A percentile compares a stretch with the other conserved stretches of the same genome.
phyloP scores from a whole-genome alignment of 35 echinoderm and acorn worm species.

The Heliocidaris tuberculata region DNA sequence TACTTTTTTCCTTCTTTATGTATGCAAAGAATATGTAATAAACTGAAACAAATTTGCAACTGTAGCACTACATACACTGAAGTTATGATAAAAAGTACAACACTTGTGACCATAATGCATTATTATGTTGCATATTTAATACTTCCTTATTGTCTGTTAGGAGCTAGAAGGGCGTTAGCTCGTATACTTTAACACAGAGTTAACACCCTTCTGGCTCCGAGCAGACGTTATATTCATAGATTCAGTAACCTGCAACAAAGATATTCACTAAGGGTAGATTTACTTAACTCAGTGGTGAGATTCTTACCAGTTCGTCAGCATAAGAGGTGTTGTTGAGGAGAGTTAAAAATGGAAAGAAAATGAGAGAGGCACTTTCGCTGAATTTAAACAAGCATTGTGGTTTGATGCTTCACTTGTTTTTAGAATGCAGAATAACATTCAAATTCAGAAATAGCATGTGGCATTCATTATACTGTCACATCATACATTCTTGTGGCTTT shows the following conservation, averaged over 20 bases:
- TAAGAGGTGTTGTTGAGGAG: background rate
- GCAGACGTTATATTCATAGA: background rate
- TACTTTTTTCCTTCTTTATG: too few relatives aligned
- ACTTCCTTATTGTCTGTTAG: background rate
- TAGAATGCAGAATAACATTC: background rate
- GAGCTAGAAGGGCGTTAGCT: too few relatives aligned
- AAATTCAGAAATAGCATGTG: background rate
- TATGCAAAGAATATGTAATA: too few relatives aligned
- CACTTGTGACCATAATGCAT: background rate
- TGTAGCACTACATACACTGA: too few relatives aligned
- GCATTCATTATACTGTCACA: background rate
- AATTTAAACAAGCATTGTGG: background rate
- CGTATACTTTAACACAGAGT: too few relatives aligned
- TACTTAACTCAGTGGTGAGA: background rate
- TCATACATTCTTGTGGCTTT: too few relatives aligned
- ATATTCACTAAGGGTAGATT: background rate
- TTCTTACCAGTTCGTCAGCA: background rate
- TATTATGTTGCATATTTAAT: background rate
- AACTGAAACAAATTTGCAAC: too few relatives aligned
- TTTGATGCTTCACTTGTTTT: background rate
- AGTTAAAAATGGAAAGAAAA: background rate
- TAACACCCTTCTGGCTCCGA: background rate
- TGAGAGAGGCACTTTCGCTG: background rate
- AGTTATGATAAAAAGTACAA: too few relatives aligned
- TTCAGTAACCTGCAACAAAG: background rate